Evolutionary conservation across 1,140 invertebrate genomes (phyloP).

Genomic region (Doryteuthis pealeii): DNA sequence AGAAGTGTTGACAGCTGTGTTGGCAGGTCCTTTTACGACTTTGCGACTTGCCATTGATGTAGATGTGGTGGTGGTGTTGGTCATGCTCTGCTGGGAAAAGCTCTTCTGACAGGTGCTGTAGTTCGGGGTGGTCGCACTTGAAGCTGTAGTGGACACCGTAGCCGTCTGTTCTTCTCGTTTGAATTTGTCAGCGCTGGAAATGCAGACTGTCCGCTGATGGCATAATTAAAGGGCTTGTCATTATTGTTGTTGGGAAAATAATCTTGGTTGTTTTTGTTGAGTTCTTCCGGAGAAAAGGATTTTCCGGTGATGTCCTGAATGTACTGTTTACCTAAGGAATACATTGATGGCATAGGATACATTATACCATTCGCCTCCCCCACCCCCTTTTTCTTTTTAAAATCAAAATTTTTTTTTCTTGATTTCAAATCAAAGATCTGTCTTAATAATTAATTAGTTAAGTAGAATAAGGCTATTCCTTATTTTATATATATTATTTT

Average conservation of each 20-base stretch:
- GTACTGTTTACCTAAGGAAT: not conserved
- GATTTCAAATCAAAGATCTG: no score
- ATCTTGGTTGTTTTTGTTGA: not conserved
- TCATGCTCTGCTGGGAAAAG: not conserved
- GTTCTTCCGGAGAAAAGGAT: not conserved
- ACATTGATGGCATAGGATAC: not conserved
- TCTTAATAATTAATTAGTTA: no score
- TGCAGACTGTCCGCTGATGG: not conserved
- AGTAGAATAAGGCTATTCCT: no score
- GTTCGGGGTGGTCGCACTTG: not conserved
- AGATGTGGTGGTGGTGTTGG: not conserved
- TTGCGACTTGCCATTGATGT: not conserved
- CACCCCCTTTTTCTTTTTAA: no score
- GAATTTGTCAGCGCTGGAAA: not conserved
- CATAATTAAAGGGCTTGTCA: not conserved
- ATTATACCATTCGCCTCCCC: no score
- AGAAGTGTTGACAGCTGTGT: not conserved
- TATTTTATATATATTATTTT: no score
- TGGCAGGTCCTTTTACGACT: not conserved
- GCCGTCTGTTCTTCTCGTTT: not conserved
- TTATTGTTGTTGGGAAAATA: not conserved
- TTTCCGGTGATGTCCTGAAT: not conserved
- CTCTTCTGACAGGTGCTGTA: not conserved
- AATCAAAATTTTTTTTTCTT: no score
- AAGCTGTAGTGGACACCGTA: not conserved